Evolutionary conservation across 2,113 vertebrate species (phyloP).

Genomic region (Vulpes lagopus): DNA sequence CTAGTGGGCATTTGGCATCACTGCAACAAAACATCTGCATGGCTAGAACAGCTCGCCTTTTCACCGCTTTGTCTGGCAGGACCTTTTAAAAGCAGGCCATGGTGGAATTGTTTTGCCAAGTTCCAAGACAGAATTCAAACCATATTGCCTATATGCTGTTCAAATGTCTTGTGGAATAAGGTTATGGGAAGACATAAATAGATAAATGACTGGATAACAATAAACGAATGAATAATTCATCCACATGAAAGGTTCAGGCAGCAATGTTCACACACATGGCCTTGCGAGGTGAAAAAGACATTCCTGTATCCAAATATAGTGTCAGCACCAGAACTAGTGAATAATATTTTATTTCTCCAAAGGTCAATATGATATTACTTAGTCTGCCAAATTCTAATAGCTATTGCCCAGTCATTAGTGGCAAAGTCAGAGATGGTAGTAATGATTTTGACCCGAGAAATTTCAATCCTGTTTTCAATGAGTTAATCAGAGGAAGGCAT

Average conservation of each 20-base stretch:
- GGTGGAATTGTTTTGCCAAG: conserved; percentile 34
- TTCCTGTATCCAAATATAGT: conserved; percentile 15
- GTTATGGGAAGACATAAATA: conserved; percentile 35
- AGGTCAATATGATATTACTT: conserved; percentile 60
- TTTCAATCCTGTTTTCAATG: conserved; percentile 38
- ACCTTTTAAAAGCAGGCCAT: background rate
- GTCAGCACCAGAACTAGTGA: conserved; percentile 44
- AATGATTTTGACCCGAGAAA: conserved; percentile 59
- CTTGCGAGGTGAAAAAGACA: conserved; percentile 41
- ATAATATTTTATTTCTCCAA: conserved; percentile 63
- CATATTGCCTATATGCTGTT: background rate
- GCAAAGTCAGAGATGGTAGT: conserved; percentile 37
- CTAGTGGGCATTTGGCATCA: conserved; percentile 24
- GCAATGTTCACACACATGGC: conserved; percentile 35
- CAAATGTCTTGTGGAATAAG: conserved; percentile 41
- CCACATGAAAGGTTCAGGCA: conserved; percentile 16
- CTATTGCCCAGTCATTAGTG: background rate
- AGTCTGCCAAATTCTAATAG: conserved; percentile 57
- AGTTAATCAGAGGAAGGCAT: conserved; percentile 57
- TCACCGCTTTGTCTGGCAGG: background rate
- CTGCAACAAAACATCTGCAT: conserved; percentile 8
- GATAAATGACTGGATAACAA: conserved; percentile 39
- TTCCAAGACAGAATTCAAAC: conserved; percentile 32
- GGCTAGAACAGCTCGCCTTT: background rate
- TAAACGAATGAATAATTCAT: conserved; percentile 68